Evolutionary conservation across 2,888 invertebrate species (phyloP), one percentile per base, ranked within the genome.

Genomic region (Athetis lepigone): DNA sequence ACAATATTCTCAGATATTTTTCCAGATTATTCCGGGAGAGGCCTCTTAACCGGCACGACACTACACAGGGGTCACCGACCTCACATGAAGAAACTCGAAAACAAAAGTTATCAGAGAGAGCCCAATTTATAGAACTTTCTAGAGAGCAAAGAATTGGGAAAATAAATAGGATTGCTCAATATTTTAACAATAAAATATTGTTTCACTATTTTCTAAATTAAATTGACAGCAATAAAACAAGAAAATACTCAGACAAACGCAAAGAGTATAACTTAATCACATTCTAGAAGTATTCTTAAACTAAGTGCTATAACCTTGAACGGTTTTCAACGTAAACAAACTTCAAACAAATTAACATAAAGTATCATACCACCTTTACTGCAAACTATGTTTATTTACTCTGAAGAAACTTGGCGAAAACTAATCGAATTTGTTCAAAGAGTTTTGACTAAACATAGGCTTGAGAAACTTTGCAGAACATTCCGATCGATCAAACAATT

Each of bases 31-130:
- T 36, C 50, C 29, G 39, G 33, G 16, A 6, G 8, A 8, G 21
- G 23, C 9, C 11, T 16, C 8, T 45, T 37, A 45, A 11, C 36
- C 19, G 39, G 25, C 62, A 11, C 36, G 33, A 50, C 70, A 57
- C 63, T 61, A 61, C 27, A 27, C 45, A 21, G 8, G 42, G 42
- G 45, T 58, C 75, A 71, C 29, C 9, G 33, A 50, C 33, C 63
- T 56, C 21, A 11, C 19, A 19, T 16, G 40, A 46, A 18, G 39
- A 29, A 52, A 13, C 47, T 39, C 19, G 50, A 68, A 75, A 57
- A 75, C 54, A 75, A 68, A 57, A 54, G 33, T 45, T 70, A 43
- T 42, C 23, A 18, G 18, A 25, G 37, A 65, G 50, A 19, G 29
- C 21, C 29, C 16, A 36, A 40, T 25, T 19, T 13, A 66, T 40